Conservation (phyloP, 1,140 invertebrate genomes). For the Portunus trituberculatus region DNA sequence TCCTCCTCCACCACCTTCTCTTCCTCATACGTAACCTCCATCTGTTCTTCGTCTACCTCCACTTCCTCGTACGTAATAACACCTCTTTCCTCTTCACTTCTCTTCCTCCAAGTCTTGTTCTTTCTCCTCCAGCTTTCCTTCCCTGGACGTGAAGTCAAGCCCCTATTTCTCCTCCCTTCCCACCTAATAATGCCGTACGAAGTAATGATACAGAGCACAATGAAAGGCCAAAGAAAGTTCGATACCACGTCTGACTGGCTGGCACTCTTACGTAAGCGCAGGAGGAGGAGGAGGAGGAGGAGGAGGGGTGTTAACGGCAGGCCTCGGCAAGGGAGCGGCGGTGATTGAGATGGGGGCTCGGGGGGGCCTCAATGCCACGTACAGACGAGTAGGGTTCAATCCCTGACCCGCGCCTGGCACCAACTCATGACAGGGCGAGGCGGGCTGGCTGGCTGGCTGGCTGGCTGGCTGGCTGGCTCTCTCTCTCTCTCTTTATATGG, state of each 20-base stretch:
- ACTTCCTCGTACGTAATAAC: not conserved
- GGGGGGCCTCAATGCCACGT: not conserved
- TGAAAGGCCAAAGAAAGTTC: not conserved
- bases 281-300: not conserved
- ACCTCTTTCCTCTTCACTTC: not conserved
- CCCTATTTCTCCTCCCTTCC: no score
- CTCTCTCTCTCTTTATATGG: slow-evolving; percentile 30
- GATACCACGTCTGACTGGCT: not conserved
- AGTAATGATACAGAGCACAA: not conserved
- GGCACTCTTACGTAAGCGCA: not conserved
- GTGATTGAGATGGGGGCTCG: no score
- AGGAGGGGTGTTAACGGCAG: not conserved
- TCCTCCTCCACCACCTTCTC: not conserved
- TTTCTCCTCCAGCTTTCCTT: not conserved
- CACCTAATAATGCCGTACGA: no score
- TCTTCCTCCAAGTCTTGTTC: not conserved
- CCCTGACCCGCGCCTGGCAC: not conserved
- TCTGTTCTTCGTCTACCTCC: not conserved
- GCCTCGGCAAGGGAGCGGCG: no score
- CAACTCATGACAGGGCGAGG: not conserved
- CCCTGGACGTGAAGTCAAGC: no score
- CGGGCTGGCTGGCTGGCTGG: not conserved
- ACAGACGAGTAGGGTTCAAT: not conserved
- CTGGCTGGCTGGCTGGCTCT: slow-evolving; percentile 27
- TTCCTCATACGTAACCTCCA: not conserved